Evolutionary conservation across 2,888 invertebrate genomes (phyloP), one percentile per base, ranked within the genome.

Genomic region (Meganola albula): DNA sequence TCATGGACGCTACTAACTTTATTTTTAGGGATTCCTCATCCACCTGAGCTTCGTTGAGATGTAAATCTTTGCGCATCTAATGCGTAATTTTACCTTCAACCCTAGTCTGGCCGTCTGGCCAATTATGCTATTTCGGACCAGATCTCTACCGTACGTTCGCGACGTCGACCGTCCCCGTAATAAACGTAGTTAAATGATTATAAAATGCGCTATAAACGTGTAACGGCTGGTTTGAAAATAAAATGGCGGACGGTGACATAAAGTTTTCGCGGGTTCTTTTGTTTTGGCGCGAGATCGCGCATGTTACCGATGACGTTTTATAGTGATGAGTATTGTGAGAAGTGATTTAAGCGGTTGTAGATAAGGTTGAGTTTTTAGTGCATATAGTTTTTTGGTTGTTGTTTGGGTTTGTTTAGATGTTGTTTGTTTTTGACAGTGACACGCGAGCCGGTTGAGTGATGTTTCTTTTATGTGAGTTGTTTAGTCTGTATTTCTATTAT

Each of bases 81-180:
- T 51, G 53, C 48, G 58, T 73, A 67, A 74, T 69, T 76, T 73
- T 75, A 74, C 74, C 68, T 51, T 52, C 67, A 72, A 67, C 71
- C 74, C 74, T 73, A 70, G 53, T 69, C 73, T 74, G 71, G 56
- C 58, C 62, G 79, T 76, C 78, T 75, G 74, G 71, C 68, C 71
- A 73, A 77, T 75, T 73, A 74, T 64, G 74, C 79, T 82, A 82
- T 80, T 82, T 82, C 72, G 53, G 72, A 67, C 52, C 66, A 63
- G 63, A 65, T 53, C 48, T 58, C 58, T 53, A 47, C 52, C 46
- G 58, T 48, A 61, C 63, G 69, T 53, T 58, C 53, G 54, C 57
- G 46, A 46, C 51, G 50, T 39, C 56, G 53, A 58, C 44, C 63
- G 66, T 54, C 55, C 53, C 48, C 35, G 34, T 47, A 46, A 54